These are phyloP conservation scores for Amblyopsis rosae DNA, from an alignment of 2,113 vertebrate genomes.

Conservation along the genomic window DNA sequence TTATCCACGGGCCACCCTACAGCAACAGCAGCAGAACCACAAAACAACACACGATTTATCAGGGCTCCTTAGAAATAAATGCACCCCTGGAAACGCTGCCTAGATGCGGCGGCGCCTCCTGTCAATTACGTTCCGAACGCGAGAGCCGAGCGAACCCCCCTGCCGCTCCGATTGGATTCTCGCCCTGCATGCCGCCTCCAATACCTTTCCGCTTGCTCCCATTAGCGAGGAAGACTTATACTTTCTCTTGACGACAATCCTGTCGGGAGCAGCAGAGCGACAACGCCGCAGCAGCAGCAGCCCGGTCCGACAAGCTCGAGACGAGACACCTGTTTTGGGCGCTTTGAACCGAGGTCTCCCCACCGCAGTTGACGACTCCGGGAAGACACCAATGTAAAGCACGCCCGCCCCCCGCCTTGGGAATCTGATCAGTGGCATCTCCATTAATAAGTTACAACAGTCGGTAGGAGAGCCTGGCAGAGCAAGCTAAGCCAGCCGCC, in stretches of 20 bases:
- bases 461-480: too few species aligned
- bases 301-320: constrained; percentile 13
- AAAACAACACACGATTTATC: constrained; percentile 55
- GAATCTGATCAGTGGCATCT: too few species aligned
- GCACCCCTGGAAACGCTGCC: constrained; percentile 17
- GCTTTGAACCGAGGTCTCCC: constrained; percentile 6
- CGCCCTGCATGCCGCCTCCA: constrained; percentile 43
- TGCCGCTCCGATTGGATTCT: constrained; percentile 34
- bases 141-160: constrained; percentile 14
- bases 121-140: constrained; percentile 48
- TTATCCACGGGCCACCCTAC: neutral
- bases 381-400: neutral
- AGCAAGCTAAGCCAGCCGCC: too few species aligned
- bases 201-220: constrained; percentile 43
- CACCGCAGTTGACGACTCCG: neutral
- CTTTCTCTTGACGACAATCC: constrained; percentile 17
- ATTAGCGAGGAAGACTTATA: constrained; percentile 43
- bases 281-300: constrained; percentile 2
- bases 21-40: constrained; percentile 42
- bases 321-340: constrained; percentile 7
- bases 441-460: too few species aligned
- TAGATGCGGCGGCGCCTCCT: constrained; percentile 23
- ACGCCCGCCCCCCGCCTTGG: neutral
- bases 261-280: constrained; percentile 19
- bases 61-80: constrained; percentile 38